Conservation (phyloP, 2,113 vertebrate species). For the Gorsachius goisagi region DNA sequence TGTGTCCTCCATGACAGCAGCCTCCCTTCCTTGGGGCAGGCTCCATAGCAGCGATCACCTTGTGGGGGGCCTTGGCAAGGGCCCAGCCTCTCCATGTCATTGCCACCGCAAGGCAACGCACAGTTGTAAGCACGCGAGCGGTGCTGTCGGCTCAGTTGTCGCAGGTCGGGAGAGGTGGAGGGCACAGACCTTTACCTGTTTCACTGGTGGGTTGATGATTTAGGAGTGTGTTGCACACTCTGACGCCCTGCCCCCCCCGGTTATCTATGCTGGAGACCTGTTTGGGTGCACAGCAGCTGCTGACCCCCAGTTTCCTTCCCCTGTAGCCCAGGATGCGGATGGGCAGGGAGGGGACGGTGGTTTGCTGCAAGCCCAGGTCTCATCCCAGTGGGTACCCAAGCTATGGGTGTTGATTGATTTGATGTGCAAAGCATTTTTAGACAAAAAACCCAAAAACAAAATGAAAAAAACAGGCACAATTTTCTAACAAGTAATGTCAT, state of each 20-base stretch:
- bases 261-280: neutral
- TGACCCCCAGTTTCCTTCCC: neutral
- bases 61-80: neutral
- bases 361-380: neutral
- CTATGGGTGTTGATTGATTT: neutral
- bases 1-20: neutral
- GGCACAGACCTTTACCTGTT: neutral
- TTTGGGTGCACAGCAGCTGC: neutral
- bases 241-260: neutral
- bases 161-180: neutral
- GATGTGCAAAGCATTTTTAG: neutral
- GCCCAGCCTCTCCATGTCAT: too few species aligned
- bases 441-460: neutral
- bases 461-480: neutral
- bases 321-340: neutral
- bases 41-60: rapidly evolving
- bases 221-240: neutral
- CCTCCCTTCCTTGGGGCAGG: neutral
- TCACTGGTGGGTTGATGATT: neutral
- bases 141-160: neutral
- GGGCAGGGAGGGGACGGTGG: neutral
- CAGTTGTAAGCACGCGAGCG: neutral
- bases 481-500: slow-evolving; percentile 69
- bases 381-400: neutral
- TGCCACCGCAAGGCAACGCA: neutral